Conservation (phyloP, 2,113 vertebrate species). For the Naja naja region DNA sequence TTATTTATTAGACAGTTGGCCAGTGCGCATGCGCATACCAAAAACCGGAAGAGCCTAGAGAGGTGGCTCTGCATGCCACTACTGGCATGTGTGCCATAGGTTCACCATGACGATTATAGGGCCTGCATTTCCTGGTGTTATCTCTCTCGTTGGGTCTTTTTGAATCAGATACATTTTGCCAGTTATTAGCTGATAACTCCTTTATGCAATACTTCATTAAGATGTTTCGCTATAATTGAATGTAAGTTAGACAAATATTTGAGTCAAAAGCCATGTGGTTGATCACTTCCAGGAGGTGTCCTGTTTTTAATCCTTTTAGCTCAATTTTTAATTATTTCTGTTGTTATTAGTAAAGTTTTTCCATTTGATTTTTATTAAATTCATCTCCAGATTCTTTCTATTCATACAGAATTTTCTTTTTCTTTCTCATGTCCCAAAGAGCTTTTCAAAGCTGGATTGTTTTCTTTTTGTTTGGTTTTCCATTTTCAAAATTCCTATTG, state of each 20-base stretch:
- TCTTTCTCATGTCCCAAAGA: not conserved
- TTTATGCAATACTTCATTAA: not conserved
- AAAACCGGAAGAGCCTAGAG: too few relatives aligned
- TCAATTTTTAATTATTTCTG: not conserved
- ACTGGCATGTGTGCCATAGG: too few relatives aligned
- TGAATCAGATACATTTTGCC: not conserved
- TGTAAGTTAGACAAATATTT: not conserved
- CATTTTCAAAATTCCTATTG: not conserved
- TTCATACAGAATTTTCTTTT: not conserved
- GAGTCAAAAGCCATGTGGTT: not conserved
- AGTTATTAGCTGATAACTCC: not conserved
- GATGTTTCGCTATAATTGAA: not conserved
- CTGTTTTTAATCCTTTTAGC: not conserved
- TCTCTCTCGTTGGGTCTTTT: not conserved
- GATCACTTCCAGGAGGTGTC: not conserved
- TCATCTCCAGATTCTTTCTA: not conserved
- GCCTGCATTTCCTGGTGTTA: not conserved
- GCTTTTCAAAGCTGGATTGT: not conserved
- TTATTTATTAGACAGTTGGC: too few relatives aligned
- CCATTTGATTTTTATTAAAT: not conserved
- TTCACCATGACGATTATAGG: not conserved
- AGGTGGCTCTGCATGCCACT: too few relatives aligned
- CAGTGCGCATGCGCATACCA: too few relatives aligned
- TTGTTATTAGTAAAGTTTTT: not conserved
- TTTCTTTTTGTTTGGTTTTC: not conserved